phyloP scores from a whole-genome alignment of 2,888 invertebrate species.

The Melinopterus prodromus region DNA sequence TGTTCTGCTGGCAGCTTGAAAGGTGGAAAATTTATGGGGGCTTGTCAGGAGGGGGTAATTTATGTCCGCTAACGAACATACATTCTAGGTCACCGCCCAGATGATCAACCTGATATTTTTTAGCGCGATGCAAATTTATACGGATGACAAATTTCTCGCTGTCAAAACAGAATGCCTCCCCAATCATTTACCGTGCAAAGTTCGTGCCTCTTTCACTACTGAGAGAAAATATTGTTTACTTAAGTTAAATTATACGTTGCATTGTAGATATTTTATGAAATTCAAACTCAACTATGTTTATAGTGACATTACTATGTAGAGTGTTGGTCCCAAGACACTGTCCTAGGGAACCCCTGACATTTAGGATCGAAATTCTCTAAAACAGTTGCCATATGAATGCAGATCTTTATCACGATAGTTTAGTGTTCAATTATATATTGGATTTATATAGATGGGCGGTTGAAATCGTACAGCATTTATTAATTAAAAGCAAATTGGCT shows the following conservation, averaged over 20 bases:
- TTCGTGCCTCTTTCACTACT: not conserved
- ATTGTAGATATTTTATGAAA: not conserved
- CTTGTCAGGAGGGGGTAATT: not conserved
- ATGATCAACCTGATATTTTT: constrained; percentile 4
- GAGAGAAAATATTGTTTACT: not conserved
- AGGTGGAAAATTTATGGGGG: not conserved
- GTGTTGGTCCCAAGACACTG: too few relatives aligned
- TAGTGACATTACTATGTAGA: not conserved
- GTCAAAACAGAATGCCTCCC: not conserved
- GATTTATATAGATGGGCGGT: not conserved
- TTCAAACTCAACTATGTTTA: not conserved
- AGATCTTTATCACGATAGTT: not conserved
- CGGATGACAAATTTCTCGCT: not conserved
- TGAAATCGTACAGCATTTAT: not conserved
- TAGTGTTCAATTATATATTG: not conserved
- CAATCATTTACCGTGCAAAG: not conserved
- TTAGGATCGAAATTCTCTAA: not conserved
- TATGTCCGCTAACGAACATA: not conserved
- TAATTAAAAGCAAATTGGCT: not conserved
- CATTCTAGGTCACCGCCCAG: not conserved
- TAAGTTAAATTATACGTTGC: not conserved
- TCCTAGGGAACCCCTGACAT: not conserved
- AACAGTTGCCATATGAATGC: not conserved
- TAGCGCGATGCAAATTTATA: not conserved
- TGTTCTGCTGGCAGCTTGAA: not conserved